Evolutionary conservation across 2,113 vertebrate species (phyloP).

Genomic region (Onychorhynchus coronatus): DNA sequence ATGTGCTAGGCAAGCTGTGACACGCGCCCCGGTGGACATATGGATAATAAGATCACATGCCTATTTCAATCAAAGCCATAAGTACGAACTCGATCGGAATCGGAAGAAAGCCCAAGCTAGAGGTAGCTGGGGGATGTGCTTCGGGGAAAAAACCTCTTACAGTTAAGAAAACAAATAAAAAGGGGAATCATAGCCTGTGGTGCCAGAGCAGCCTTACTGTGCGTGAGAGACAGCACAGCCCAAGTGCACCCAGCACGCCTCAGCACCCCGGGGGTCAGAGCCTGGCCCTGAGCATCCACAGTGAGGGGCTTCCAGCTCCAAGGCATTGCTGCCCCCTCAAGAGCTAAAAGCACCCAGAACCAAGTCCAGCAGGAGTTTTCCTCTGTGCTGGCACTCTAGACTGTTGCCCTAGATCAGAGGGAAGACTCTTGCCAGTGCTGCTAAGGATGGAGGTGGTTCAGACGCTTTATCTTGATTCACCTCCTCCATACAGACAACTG

Average conservation of each 20-base stretch:
- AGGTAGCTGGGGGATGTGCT: background rate
- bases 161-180: background rate
- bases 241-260: background rate
- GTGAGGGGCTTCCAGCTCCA: background rate
- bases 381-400: background rate
- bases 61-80: conserved; percentile 58
- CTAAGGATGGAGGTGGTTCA: background rate
- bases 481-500: fast-evolving
- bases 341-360: background rate
- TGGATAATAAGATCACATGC: conserved; percentile 66
- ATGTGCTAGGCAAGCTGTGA: conserved; percentile 71
- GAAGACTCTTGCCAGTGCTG: background rate
- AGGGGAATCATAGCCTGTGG: background rate
- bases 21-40: conserved; percentile 53
- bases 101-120: conserved; percentile 1
- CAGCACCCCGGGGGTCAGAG: background rate
- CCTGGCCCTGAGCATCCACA: background rate
- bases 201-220: background rate
- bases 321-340: background rate
- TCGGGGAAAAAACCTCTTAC: background rate
- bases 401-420: background rate
- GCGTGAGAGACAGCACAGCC: background rate
- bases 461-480: background rate
- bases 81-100: conserved; percentile 47
- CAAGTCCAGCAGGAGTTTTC: background rate